Evolutionary conservation across 1,140 invertebrate species (phyloP).

Genomic region (Melitaea cinxia): DNA sequence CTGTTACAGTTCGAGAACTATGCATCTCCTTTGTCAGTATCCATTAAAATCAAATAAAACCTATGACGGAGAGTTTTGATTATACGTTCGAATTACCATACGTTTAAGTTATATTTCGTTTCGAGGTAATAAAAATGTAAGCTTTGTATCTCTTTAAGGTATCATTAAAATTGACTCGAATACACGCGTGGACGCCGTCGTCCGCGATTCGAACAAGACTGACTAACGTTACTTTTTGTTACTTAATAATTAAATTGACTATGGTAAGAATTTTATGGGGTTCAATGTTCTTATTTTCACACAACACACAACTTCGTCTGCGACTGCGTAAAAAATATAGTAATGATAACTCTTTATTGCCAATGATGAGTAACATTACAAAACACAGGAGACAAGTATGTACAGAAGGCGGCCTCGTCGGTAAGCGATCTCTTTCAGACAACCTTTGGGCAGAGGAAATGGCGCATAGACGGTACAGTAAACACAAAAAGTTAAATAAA

Average conservation of each 20-base stretch:
- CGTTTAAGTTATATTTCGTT: conserved; percentile 5
- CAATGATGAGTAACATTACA: too few relatives aligned
- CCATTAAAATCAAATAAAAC: conserved; percentile 5
- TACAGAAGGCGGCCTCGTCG: too few relatives aligned
- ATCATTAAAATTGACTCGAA: conserved; percentile 1
- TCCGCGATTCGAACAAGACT: not conserved
- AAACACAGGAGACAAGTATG: too few relatives aligned
- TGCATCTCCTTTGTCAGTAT: not conserved
- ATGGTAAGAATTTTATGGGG: not conserved
- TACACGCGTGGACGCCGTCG: not conserved
- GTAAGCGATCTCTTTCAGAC: too few relatives aligned
- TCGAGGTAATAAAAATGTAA: conserved; percentile 11
- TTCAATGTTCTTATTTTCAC: not conserved
- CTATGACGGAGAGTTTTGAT: not conserved
- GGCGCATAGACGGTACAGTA: too few relatives aligned
- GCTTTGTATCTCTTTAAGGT: conserved; percentile 7
- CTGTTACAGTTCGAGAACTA: too few relatives aligned
- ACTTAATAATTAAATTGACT: not conserved
- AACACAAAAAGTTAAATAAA: too few relatives aligned
- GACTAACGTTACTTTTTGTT: not conserved
- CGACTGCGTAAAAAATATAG: too few relatives aligned
- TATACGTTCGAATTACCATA: conserved; percentile 3
- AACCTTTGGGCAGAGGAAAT: too few relatives aligned
- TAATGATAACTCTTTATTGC: not conserved
- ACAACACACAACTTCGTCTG: not conserved